Evolutionary conservation across 2,888 invertebrate species (phyloP).

Genomic region (Nephrotoma flavescens): DNA sequence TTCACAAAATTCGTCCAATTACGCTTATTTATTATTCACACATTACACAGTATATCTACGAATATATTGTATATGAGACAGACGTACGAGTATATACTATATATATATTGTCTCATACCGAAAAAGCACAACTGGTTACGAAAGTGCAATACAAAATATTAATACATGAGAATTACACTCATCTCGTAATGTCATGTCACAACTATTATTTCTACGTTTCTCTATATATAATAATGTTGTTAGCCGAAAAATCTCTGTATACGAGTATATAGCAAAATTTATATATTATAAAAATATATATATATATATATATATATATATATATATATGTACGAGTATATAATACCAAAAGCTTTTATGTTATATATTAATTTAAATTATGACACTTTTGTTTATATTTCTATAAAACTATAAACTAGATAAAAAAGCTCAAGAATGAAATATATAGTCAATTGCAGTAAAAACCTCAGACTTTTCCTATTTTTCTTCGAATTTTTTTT

Average conservation of each 20-base stretch:
- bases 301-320: no score
- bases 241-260: neutral
- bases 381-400: neutral
- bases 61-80: no score
- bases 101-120: neutral
- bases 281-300: neutral
- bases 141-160: neutral
- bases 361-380: neutral
- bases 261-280: neutral
- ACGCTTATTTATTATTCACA: neutral
- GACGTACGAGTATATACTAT: neutral
- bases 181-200: neutral
- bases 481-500: neutral
- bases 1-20: neutral
- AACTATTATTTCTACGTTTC: neutral
- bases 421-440: neutral
- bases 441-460: neutral
- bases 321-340: neutral
- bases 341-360: neutral
- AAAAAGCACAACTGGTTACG: neutral
- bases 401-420: neutral
- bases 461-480: neutral
- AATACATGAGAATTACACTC: neutral
- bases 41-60: neutral
- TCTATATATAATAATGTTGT: neutral